phyloP scores from a whole-genome alignment of 2,888 invertebrate species.

The Xestia sexstrigata region DNA sequence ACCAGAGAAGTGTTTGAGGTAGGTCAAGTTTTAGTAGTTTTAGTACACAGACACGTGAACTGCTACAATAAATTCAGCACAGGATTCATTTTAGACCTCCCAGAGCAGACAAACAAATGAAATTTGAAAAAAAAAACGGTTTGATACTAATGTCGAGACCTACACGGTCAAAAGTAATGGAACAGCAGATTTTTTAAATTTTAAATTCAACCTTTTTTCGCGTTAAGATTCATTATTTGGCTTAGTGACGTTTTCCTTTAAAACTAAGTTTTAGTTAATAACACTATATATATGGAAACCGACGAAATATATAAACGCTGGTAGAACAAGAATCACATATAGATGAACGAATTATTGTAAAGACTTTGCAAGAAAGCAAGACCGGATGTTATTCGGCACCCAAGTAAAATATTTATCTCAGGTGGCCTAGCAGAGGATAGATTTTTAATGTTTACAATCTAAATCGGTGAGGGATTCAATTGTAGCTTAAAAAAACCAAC shows the following conservation, averaged over 20 bases:
- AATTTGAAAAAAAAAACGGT: background rate
- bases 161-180: background rate
- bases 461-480: background rate
- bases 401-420: background rate
- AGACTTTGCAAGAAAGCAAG: background rate
- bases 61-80: no score
- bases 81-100: background rate
- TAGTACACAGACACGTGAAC: background rate
- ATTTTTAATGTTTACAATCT: no score
- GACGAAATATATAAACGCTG: no score
- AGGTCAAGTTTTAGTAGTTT: constrained; percentile 78
- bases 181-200: background rate
- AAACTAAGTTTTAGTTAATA: background rate
- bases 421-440: background rate
- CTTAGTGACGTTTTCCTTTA: background rate
- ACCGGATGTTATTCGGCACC: background rate
- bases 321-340: background rate
- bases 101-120: background rate
- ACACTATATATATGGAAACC: background rate
- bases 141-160: background rate
- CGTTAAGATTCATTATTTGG: background rate
- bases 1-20: constrained; percentile 98
- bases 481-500: background rate
- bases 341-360: background rate
- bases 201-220: background rate